Base-by-base conservation (phyloP, 2,113 vertebrate species). In the Mobula hypostoma region DNA sequence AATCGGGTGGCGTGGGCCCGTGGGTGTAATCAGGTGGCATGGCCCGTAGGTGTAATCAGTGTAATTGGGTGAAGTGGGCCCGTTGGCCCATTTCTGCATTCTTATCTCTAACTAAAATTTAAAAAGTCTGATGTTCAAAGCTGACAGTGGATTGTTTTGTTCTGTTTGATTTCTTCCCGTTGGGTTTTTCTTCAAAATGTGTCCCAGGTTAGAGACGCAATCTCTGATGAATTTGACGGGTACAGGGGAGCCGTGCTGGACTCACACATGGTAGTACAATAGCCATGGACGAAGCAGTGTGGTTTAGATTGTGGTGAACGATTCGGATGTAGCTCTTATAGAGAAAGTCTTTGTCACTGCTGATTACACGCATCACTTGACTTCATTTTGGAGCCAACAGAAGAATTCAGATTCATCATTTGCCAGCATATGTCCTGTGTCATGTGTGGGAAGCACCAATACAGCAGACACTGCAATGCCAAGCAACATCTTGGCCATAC, bases 331-430 rank as follows among this genome's bases (percentile, higher is more conserved):
- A 2, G 68, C 36, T 40, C 32, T 74, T 24, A 56, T 40, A 29
- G 74, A 93, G 68, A 93, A 93, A 93, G 91, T 17, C 91, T 93
- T 72, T 93, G 91, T 93, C 36, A 93, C 72, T 93, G 68, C 5
- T 93, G 70, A 74, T 93, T 74, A 74, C 66, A 76, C 91, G 74
- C 68, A 27, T 40, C 70, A 56, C 32, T 29, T 74, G 36, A 29
- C 24, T 29, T 48, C 40, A 56, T 21, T 93, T 48, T 74, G 19
- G 68, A 56, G 74, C 40, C 70, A 93, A 93, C 7, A 24, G 24
- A 40, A 93, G 68, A 93, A 74, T 72, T 93, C 27, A 56, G 9
- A 56, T 93, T 93, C 68, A 93, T 56, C 15, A 74, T 56, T 8
- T 9, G 72, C 24, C 24, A 21, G 7, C 61, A 17, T 32, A 4